A percentile compares a stretch with the other conserved stretches of the same genome.
Conservation (phyloP, 1,140 invertebrate genomes). For the Leptinotarsa texana region DNA sequence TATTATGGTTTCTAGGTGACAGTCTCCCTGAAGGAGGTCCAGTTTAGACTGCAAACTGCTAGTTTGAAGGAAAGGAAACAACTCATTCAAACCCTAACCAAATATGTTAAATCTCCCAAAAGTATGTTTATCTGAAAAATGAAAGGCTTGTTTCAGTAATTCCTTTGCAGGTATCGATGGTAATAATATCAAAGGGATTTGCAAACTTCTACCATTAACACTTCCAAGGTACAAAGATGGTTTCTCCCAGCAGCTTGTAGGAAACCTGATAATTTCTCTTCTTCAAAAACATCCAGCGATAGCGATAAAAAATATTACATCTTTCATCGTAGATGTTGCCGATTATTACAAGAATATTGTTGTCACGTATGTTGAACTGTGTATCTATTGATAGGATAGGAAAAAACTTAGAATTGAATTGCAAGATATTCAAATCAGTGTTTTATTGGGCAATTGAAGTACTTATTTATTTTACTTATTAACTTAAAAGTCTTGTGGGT, state of each 20-base stretch:
- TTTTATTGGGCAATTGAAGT: too few species aligned
- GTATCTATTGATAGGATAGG: conserved; percentile 22
- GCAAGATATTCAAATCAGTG: too few species aligned
- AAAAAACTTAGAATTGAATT: too few species aligned
- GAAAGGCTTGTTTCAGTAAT: conserved; percentile 42
- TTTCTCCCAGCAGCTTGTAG: conserved; percentile 74
- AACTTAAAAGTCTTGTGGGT: too few species aligned
- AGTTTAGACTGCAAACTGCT: conserved; percentile 75
- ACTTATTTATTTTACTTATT: too few species aligned
- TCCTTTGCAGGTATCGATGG: conserved; percentile 73
- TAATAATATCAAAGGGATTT: conserved; percentile 76
- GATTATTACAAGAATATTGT: conserved; percentile 68
- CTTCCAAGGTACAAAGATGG: conserved; percentile 78
- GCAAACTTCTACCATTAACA: conserved; percentile 72
- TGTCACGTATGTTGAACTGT: conserved; percentile 66
- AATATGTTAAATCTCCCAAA: conserved; percentile 73
- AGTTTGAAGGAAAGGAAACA: conserved; percentile 74
- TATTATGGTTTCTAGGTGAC: conserved; percentile 63
- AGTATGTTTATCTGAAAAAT: conserved; percentile 37
- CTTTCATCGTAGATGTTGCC: conserved; percentile 65
- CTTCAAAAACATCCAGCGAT: conserved; percentile 68
- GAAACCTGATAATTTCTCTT: conserved; percentile 69
- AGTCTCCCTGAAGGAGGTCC: conserved; percentile 78
- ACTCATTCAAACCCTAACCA: conserved; percentile 72
- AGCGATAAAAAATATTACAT: conserved; percentile 70